Evolutionary conservation across 2,113 vertebrate species (phyloP).

Genomic region (Balaenoptera acutorostrata): DNA sequence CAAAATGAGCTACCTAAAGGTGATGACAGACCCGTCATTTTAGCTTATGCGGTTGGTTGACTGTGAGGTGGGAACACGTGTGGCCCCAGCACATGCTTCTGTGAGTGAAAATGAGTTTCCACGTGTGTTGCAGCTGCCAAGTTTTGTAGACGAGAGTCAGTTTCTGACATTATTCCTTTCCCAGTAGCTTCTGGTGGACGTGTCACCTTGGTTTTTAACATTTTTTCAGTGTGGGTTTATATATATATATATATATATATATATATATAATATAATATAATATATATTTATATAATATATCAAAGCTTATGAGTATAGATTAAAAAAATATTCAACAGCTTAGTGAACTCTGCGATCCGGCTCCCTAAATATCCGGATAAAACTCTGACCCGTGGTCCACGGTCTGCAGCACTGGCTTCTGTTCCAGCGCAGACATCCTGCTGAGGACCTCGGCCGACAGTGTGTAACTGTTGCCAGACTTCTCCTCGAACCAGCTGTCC

Average conservation of each 20-base stretch:
- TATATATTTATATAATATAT: constrained; percentile 86
- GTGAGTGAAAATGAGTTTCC: constrained; percentile 78
- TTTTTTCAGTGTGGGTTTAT: constrained; percentile 84
- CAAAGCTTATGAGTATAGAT: constrained; percentile 87
- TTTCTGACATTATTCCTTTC: constrained; percentile 72
- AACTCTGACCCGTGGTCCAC: constrained; percentile 89
- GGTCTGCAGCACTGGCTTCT: constrained; percentile 87
- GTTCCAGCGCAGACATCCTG: constrained; percentile 88
- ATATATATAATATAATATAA: constrained; percentile 80
- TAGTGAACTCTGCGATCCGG: constrained; percentile 71
- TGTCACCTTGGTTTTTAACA: constrained; percentile 75
- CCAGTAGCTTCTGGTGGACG: constrained; percentile 80
- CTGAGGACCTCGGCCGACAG: constrained; percentile 89
- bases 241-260: constrained; percentile 73
- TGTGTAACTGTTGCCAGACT: constrained; percentile 90
- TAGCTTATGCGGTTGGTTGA: constrained; percentile 77
- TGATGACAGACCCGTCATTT: constrained; percentile 76
- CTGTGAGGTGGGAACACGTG: constrained; percentile 64
- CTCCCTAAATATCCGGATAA: constrained; percentile 87
- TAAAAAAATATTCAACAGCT: constrained; percentile 83
- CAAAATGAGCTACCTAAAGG: constrained; percentile 60
- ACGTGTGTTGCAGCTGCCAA: constrained; percentile 81
- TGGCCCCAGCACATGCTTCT: constrained; percentile 78
- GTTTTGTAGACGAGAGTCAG: constrained; percentile 75
- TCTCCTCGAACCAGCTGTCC: constrained; percentile 98